Evolutionary conservation across 2,113 vertebrate species (phyloP), one percentile per base, ranked within the genome.

Genomic region (Spea bombifrons): DNA sequence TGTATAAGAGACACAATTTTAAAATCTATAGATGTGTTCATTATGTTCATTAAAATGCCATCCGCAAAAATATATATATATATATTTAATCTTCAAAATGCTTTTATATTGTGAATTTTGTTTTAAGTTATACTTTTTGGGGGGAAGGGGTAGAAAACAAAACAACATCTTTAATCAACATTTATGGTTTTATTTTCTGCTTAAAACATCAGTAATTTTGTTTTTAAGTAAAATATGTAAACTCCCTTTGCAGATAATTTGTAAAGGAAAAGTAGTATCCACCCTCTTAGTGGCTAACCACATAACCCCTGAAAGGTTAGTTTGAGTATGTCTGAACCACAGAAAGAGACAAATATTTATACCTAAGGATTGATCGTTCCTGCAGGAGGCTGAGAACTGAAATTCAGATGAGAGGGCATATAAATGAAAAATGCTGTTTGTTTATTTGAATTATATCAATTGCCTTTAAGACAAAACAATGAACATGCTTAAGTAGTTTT

Each of bases 241-340:
- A 57, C 10, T 82, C 44, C 50, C 72, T 85, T 84, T 81, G 85
- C 84, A 88, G 79, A 50, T 84, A 85, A 63, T 82, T 86, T 83
- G 73, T 78, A 80, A 69, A 83, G 75, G 59, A 47, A 75, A 50
- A 44, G 76, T 77, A 3, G 63, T 83, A 77, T 82, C 76, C 66
- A 7, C 49, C 82, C 16, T 80, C 5, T 76, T 82, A 46, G 52
- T 84, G 72, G 72, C 76, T 86, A 74, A 83, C 73, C 80, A 68
- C 8, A 13, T 4, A 76, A 73, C 63, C 48, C 84, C 9, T 52
- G 59, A 64, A 87, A 85, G 66, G 74, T 83, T 85, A 76, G 66
- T 53, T 55, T 5, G 45, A 84, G 49, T 30, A 47, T 49, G 66
- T 77, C 75, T 70, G 75, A 77, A 67, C 55, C 75, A 77, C 67